phyloP scores from a whole-genome alignment of 2,888 invertebrate species.

The Apodemia mormo region DNA sequence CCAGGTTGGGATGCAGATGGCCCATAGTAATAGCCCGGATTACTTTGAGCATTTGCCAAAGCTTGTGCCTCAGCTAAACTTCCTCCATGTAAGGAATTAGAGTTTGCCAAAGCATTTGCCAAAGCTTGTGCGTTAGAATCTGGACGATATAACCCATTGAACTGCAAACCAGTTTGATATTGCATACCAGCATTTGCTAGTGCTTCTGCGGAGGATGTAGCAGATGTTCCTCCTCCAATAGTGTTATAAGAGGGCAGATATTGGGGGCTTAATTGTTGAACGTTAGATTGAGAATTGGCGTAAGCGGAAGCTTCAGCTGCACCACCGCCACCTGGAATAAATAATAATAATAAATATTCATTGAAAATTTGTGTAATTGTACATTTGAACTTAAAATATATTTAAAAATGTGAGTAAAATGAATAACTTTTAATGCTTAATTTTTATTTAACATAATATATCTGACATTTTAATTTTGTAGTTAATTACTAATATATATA shows the following conservation, averaged over 20 bases:
- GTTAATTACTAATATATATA: too few relatives aligned
- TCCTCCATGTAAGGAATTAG: background rate
- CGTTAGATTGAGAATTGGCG: background rate
- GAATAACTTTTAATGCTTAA: too few relatives aligned
- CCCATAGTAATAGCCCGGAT: background rate
- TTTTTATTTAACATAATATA: too few relatives aligned
- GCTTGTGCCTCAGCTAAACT: background rate
- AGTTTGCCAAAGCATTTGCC: background rate
- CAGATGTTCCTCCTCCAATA: background rate
- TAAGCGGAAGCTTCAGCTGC: background rate
- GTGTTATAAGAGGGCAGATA: background rate
- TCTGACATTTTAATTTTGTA: too few relatives aligned
- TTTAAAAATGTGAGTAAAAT: too few relatives aligned
- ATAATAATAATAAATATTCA: background rate
- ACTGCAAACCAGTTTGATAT: slow-evolving; percentile 1
- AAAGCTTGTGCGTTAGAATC: background rate
- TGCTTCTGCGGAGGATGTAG: background rate
- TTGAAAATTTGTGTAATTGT: too few relatives aligned
- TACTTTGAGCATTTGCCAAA: slow-evolving; percentile 2
- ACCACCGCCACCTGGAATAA: background rate
- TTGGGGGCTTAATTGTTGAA: background rate
- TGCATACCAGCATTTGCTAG: background rate
- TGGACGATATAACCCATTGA: background rate
- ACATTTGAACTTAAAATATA: too few relatives aligned
- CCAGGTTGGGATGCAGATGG: background rate